phyloP scores from a whole-genome alignment of 2,888 invertebrate species.

The Alloscopus bannaensis region DNA sequence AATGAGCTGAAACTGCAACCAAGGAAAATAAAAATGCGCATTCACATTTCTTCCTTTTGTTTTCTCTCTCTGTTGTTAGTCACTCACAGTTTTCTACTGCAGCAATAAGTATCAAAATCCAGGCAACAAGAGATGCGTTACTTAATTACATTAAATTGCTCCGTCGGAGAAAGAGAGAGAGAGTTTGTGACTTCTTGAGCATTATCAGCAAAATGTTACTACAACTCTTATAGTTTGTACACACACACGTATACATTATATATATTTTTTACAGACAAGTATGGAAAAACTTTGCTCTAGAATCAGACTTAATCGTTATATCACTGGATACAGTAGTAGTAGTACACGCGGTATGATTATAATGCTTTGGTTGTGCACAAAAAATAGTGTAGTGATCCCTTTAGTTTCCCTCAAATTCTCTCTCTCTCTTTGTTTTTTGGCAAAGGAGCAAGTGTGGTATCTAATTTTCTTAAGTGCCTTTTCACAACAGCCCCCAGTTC shows the following conservation, averaged over 20 bases:
- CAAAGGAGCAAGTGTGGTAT: conserved; percentile 68
- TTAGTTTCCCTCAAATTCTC: too few species aligned
- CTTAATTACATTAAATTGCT: conserved; percentile 61
- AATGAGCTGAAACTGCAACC: conserved; percentile 44
- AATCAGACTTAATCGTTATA: not conserved
- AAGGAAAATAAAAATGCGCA: not conserved
- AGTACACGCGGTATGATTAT: conserved; percentile 8
- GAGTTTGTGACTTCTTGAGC: too few species aligned
- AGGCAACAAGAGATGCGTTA: conserved; percentile 56
- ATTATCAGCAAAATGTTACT: too few species aligned
- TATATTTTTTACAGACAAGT: not conserved
- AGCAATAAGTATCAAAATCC: conserved; percentile 60
- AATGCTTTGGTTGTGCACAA: too few species aligned
- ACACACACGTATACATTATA: not conserved
- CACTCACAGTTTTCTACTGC: too few species aligned
- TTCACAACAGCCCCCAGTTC: conserved; percentile 70
- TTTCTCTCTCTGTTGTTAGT: too few species aligned
- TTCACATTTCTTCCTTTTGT: conserved; percentile 21
- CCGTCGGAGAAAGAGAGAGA: too few species aligned
- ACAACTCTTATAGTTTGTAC: not conserved
- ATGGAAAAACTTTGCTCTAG: not conserved
- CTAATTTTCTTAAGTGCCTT: conserved; percentile 74
- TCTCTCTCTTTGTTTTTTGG: conserved; percentile 42
- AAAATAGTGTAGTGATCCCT: too few species aligned
- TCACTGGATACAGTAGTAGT: too few species aligned